phyloP scores from a whole-genome alignment of 1,140 invertebrate genomes.

The Rhysida immarginata region DNA sequence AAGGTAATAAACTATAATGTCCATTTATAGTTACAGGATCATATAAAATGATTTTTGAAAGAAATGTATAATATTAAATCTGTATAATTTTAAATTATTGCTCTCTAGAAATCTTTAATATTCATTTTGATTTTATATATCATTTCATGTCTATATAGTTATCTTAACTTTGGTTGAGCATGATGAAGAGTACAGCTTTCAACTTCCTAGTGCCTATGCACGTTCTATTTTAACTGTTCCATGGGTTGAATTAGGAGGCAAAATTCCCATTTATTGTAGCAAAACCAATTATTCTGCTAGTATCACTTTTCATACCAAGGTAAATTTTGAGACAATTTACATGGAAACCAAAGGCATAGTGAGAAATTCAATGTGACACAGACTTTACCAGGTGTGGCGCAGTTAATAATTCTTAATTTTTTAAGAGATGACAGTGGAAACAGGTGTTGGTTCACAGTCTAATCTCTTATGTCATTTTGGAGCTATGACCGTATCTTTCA shows the following conservation, averaged over 20 bases:
- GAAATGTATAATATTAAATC: too few relatives aligned
- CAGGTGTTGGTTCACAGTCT: too few relatives aligned
- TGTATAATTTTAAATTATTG: too few relatives aligned
- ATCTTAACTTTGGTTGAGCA: constrained; percentile 22
- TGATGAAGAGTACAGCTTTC: constrained; percentile 33
- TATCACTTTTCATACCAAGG: constrained; percentile 36
- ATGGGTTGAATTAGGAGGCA: constrained; percentile 35
- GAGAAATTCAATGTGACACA: constrained; percentile 6
- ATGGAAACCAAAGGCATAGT: too few relatives aligned
- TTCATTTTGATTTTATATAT: neutral
- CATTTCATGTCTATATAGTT: constrained; percentile 19
- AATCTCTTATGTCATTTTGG: too few relatives aligned
- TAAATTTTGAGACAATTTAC: constrained; percentile 18
- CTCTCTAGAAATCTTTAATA: too few relatives aligned
- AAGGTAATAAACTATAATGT: constrained; percentile 20
- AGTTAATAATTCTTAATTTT: too few relatives aligned
- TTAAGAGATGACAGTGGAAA: constrained; percentile 6
- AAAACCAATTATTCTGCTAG: constrained; percentile 28
- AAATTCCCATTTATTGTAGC: constrained; percentile 27
- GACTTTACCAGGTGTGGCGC: too few relatives aligned
- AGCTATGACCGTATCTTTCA: too few relatives aligned
- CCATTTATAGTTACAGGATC: too few relatives aligned
- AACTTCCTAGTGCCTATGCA: constrained; percentile 32
- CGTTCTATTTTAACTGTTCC: constrained; percentile 34
- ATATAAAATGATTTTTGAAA: too few relatives aligned